Evolutionary conservation across 2,888 invertebrate genomes (phyloP).

Genomic region (Eugnorisma glareosa): DNA sequence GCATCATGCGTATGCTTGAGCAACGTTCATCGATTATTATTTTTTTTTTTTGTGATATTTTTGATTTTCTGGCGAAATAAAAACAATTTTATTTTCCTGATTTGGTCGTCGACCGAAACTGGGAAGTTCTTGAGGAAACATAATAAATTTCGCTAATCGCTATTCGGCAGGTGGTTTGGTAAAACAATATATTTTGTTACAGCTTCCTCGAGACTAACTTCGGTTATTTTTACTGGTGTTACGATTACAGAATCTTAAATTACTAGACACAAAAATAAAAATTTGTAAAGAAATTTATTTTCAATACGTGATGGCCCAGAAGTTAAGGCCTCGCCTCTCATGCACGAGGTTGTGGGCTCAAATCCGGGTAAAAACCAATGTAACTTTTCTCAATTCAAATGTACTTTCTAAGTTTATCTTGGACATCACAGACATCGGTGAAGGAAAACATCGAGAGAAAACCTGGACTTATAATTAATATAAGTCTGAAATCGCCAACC

Average conservation of each 20-base stretch:
- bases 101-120: background rate
- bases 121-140: background rate
- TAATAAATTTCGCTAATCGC: background rate
- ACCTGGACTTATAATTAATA: background rate
- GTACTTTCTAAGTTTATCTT: background rate
- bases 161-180: background rate
- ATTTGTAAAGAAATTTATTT: background rate
- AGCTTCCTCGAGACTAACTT: background rate
- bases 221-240: too few relatives aligned
- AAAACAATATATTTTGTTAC: background rate
- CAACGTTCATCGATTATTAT: slow-evolving; percentile 17
- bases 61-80: background rate
- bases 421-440: background rate
- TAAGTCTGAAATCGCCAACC: background rate
- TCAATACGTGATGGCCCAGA: background rate
- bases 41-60: background rate
- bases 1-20: slow-evolving; percentile 32
- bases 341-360: background rate
- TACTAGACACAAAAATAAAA: background rate
- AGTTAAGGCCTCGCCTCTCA: background rate
- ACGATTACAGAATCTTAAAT: background rate
- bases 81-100: background rate
- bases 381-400: background rate
- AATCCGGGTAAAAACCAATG: background rate
- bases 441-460: background rate